Percentiles rank a stretch among this genome's conserved stretches.
Evolutionary conservation across 2,113 vertebrate species (phyloP).

Genomic region (Nematolebias whitei): DNA sequence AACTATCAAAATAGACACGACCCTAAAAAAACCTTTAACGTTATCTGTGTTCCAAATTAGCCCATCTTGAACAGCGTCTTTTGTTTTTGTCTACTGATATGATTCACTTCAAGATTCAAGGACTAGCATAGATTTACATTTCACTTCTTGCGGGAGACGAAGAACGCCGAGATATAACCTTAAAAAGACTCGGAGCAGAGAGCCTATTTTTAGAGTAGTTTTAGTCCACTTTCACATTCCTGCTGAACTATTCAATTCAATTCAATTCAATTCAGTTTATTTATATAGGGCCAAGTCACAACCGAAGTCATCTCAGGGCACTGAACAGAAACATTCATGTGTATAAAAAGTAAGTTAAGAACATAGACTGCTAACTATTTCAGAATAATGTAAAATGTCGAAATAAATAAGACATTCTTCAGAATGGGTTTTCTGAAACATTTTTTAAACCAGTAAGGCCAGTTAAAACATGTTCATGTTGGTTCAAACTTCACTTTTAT

Average conservation of each 20-base stretch:
- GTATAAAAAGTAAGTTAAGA: too few relatives aligned
- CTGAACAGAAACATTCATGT: too few relatives aligned
- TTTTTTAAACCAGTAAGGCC: neutral
- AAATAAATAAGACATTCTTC: conserved; percentile 1
- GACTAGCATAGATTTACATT: neutral
- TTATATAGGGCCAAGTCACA: too few relatives aligned
- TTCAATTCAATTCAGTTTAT: too few relatives aligned
- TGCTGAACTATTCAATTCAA: too few relatives aligned
- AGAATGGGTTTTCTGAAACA: neutral
- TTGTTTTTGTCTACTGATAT: conserved; percentile 2
- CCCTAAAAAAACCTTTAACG: neutral
- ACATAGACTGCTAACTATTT: too few relatives aligned
- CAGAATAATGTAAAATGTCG: neutral
- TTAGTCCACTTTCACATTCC: conserved; percentile 24
- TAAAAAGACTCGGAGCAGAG: conserved; percentile 71
- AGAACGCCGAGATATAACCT: conserved; percentile 55
- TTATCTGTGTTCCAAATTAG: neutral
- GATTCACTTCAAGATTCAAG: conserved; percentile 1
- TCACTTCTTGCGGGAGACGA: conserved; percentile 35
- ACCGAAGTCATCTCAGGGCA: too few relatives aligned
- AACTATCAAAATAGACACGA: neutral
- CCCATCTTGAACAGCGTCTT: neutral
- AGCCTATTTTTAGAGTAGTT: conserved; percentile 76
- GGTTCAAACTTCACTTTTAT: neutral
- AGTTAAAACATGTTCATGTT: too few relatives aligned